Evolutionary conservation across 2,888 invertebrate genomes (phyloP).

Genomic region (Eustalomyia histrio): DNA sequence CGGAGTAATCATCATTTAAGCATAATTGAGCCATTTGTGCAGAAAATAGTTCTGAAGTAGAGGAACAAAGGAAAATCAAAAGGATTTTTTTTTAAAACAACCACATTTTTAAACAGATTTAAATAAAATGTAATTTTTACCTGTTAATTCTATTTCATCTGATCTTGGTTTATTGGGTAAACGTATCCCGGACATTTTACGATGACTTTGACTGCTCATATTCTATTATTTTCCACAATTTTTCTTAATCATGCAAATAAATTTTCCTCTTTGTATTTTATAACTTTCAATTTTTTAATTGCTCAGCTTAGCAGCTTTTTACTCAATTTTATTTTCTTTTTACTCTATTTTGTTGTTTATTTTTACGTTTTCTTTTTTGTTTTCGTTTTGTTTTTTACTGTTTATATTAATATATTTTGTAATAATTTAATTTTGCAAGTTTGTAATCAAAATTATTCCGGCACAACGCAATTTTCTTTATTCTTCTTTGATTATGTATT

Average conservation of each 20-base stretch:
- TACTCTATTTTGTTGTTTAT: neutral
- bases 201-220: constrained; percentile 79
- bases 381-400: neutral
- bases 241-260: constrained; percentile 22
- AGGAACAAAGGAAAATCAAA: neutral
- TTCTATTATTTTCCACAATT: constrained; percentile 38
- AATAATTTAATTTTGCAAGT: neutral
- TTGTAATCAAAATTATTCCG: constrained; percentile 31
- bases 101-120: too few species aligned
- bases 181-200: constrained; percentile 81
- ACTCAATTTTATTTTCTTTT: neutral
- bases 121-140: constrained; percentile 70
- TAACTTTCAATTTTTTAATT: neutral
- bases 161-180: constrained; percentile 78
- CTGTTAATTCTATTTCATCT: constrained; percentile 83
- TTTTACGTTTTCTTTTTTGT: neutral
- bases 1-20: constrained; percentile 93
- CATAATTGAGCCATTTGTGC: constrained; percentile 93
- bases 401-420: neutral
- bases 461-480: constrained; percentile 21
- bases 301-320: neutral
- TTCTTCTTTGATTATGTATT: neutral
- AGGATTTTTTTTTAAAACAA: too few species aligned
- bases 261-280: neutral
- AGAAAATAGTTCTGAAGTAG: constrained; percentile 84